phyloP scores from a whole-genome alignment of 2,113 vertebrate species.

The Noctilio leporinus region DNA sequence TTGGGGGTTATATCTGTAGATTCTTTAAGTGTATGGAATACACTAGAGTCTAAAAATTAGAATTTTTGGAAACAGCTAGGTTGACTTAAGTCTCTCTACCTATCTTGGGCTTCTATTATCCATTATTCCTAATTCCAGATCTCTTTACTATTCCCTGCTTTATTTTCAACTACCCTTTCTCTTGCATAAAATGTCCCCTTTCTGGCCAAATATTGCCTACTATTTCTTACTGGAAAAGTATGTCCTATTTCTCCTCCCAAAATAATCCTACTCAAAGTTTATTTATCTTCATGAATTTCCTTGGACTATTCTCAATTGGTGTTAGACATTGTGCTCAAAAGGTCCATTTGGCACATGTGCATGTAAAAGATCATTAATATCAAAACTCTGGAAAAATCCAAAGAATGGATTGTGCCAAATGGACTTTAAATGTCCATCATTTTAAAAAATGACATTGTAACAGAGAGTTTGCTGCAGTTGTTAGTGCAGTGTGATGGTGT shows the following conservation, averaged over 20 bases:
- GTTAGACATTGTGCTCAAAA: background rate
- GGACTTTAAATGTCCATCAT: background rate
- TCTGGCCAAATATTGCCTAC: background rate
- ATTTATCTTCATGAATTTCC: background rate
- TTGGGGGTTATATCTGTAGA: background rate
- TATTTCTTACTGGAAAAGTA: background rate
- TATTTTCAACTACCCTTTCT: background rate
- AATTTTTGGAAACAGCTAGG: background rate
- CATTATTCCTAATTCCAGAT: background rate
- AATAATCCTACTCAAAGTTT: background rate
- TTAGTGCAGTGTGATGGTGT: background rate
- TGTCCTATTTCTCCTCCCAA: background rate
- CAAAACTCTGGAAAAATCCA: background rate
- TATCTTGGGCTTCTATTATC: background rate
- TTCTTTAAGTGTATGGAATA: background rate
- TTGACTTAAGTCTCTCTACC: background rate
- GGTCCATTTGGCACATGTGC: background rate
- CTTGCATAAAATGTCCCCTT: background rate
- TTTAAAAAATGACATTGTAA: background rate
- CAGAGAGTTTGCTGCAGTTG: background rate
- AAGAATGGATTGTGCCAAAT: background rate
- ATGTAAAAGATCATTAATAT: background rate
- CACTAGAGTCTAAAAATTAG: background rate
- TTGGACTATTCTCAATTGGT: background rate
- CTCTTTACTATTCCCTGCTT: background rate